Conservation (phyloP, 2,113 vertebrate species). For the Xiphophorus hellerii region DNA sequence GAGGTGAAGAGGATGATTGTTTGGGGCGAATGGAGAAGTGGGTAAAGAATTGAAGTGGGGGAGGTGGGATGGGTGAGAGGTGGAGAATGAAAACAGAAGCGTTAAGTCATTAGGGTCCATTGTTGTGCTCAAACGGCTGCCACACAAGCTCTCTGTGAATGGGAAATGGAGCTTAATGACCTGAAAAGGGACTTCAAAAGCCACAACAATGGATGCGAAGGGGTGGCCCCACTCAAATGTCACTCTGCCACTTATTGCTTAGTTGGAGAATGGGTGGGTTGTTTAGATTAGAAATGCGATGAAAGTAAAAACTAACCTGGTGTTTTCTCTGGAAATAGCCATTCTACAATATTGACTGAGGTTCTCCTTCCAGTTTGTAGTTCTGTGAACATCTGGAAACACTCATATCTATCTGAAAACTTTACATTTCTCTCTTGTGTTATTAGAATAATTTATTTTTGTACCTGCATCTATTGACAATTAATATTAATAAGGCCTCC, state of each 20-base stretch:
- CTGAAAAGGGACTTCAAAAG: slow-evolving; percentile 83
- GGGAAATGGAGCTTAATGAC: slow-evolving; percentile 84
- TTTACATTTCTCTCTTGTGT: not conserved
- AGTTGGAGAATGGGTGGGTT: slow-evolving; percentile 79
- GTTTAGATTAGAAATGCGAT: slow-evolving; percentile 76
- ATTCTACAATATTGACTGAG: slow-evolving; percentile 11
- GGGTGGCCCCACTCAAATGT: slow-evolving; percentile 76
- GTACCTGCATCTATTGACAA: not conserved
- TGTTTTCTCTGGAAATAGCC: slow-evolving; percentile 60
- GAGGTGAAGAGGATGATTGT: slow-evolving; percentile 67
- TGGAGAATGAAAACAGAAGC: slow-evolving; percentile 83
- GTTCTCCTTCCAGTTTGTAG: slow-evolving; percentile 52
- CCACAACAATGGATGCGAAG: slow-evolving; percentile 73
- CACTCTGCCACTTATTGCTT: slow-evolving; percentile 77
- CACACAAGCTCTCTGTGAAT: slow-evolving; percentile 79
- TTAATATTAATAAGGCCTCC: not conserved
- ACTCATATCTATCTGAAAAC: slow-evolving; percentile 38
- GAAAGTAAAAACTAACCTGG: slow-evolving; percentile 68
- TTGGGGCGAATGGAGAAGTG: slow-evolving; percentile 59
- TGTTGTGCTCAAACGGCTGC: slow-evolving; percentile 79
- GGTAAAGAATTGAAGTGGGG: slow-evolving; percentile 58
- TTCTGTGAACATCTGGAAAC: slow-evolving; percentile 37
- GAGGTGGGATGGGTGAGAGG: slow-evolving; percentile 61
- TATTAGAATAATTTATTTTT: not conserved
- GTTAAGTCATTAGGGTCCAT: slow-evolving; percentile 83